Base-by-base conservation (phyloP, 1,140 invertebrate genomes). In the Tenebrio molitor region DNA sequence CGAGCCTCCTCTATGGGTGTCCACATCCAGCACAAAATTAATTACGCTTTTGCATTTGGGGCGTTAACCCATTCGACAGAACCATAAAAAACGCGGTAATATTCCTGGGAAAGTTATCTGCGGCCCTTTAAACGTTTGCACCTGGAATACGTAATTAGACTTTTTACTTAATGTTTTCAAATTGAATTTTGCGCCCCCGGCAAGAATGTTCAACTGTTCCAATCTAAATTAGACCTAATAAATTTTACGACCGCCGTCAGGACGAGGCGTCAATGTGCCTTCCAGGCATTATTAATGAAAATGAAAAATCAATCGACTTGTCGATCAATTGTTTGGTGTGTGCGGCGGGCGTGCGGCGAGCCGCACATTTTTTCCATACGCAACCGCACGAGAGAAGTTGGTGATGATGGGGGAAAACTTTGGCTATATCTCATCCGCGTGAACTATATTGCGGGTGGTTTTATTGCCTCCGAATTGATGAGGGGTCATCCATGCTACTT, bases 61-160 rank as follows among this genome's bases (percentile, higher is more conserved):
- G 50, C 50, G 50, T 58, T 4, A 53, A 58, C 50, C 21, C 21
- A 29, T 53, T 53, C 8, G 46, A 53, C 17, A 53, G 46, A 53
- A 19, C 19, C 21, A 53, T 58, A 58, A 58, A 58, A 58, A 21
- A 25, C 23, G 23, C 23, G 10, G 23, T 58, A 58, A 58, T 58
- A 25, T 29, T 58, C 23, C 10, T 58, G 21, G 12, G 50, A 29
- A 58, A 58, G 50, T 58, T 58, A 29, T 58, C 50, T 29, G 8
- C 15, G 50, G 50, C 50, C 19, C 50, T 58, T 58, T 58, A 29
- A 29, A 58, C 50, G 21, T 33, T 29, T 58, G 50, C 50, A 58
- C 50, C 50, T 58, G 50, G 50, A 58, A 58, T 58, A 58, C 50
- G 23, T 58, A 58, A 58, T 58, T 58, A 58, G 50, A 58, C 21